Conservation (phyloP, 2,888 invertebrate species). For the Bibio marci region DNA sequence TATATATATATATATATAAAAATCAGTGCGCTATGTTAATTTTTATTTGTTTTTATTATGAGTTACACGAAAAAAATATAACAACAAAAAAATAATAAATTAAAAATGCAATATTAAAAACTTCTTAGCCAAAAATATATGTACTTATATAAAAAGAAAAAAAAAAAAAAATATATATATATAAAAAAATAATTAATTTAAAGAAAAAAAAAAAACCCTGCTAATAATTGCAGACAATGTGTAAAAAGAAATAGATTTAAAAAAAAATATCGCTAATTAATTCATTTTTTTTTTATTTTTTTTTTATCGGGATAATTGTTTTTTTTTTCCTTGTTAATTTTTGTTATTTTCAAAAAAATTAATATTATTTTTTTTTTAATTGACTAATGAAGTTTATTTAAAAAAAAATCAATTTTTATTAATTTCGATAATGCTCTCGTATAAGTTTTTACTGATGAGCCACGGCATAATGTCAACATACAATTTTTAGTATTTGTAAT, state of each 20-base stretch:
- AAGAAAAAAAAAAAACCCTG: slow-evolving; percentile 35
- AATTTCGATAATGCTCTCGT: too few species aligned
- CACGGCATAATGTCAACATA: too few species aligned
- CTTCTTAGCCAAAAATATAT: not conserved
- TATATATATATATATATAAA: too few species aligned
- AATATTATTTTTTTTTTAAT: too few species aligned
- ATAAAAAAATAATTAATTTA: slow-evolving; percentile 34
- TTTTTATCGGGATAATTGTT: not conserved
- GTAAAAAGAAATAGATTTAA: slow-evolving; percentile 18
- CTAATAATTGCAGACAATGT: slow-evolving; percentile 32
- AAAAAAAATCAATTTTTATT: too few species aligned
- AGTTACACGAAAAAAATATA: slow-evolving; percentile 1
- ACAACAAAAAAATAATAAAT: not conserved
- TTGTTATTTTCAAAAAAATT: not conserved
- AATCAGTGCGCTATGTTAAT: too few species aligned
- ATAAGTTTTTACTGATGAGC: too few species aligned
- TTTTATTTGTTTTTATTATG: too few species aligned
- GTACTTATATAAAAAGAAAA: slow-evolving; percentile 32
- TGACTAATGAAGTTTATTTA: too few species aligned
- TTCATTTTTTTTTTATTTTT: not conserved
- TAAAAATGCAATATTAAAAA: not conserved
- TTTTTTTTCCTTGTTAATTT: not conserved
- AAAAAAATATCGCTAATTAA: too few species aligned
- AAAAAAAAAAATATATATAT: slow-evolving; percentile 36
- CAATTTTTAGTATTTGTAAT: too few species aligned